Conservation (phyloP, 2,113 vertebrate genomes). For the Ptychochromis oligacanthus region DNA sequence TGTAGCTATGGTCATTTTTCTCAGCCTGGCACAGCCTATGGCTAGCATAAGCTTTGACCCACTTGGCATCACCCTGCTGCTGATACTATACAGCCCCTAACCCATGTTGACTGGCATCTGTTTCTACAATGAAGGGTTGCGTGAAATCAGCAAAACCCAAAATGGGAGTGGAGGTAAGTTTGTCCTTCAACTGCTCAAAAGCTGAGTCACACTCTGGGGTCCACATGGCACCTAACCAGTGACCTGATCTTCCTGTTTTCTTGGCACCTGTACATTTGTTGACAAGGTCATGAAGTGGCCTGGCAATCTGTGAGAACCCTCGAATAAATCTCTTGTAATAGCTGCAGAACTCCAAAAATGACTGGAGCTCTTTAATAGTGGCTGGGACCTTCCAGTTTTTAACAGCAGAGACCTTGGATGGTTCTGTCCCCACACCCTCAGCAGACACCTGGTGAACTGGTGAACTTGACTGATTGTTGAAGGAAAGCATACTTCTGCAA, state of each 20-base stretch:
- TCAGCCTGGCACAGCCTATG: neutral
- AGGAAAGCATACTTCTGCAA: neutral
- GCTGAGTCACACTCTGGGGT: neutral
- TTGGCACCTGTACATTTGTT: neutral
- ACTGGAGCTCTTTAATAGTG: no score
- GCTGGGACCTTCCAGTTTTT: no score
- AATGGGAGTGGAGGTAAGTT: neutral
- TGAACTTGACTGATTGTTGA: neutral
- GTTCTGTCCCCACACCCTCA: neutral
- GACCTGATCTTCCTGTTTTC: neutral
- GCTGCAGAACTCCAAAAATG: neutral
- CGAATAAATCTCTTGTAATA: neutral
- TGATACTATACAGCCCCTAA: neutral
- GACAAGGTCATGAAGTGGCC: neutral
- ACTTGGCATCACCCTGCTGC: neutral
- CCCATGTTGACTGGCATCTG: neutral
- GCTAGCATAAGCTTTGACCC: neutral
- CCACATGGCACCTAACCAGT: neutral
- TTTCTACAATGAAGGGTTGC: neutral
- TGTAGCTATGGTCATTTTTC: neutral
- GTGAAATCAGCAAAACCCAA: neutral
- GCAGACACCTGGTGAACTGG: neutral
- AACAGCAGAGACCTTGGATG: neutral
- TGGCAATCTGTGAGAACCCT: neutral
- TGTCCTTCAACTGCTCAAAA: no score